Evolutionary conservation across 2,113 vertebrate species (phyloP).

Genomic region (Cyrtonyx montezumae): DNA sequence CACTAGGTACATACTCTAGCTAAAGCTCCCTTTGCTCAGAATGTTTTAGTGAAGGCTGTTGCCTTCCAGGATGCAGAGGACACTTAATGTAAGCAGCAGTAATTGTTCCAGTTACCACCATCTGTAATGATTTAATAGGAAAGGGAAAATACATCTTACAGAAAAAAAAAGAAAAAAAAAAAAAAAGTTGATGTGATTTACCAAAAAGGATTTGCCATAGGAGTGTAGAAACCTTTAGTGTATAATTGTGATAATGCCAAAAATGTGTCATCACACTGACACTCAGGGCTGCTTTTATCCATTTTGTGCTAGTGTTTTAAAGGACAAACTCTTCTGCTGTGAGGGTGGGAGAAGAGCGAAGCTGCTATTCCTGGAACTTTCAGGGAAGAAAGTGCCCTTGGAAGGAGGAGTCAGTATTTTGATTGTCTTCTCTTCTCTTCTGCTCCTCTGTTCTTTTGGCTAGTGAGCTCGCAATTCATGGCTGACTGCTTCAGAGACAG

Average conservation of each 20-base stretch:
- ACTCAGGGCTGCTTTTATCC: neutral
- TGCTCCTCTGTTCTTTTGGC: neutral
- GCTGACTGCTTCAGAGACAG: accelerated
- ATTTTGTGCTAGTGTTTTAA: neutral
- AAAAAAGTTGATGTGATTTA: neutral
- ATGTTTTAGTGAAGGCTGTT: neutral
- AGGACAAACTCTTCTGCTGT: neutral
- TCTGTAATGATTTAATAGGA: neutral
- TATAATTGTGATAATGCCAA: neutral
- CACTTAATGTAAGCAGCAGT: neutral
- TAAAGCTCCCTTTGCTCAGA: neutral
- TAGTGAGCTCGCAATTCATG: neutral
- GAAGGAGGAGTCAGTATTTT: neutral
- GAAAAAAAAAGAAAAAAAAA: neutral
- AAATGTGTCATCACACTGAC: neutral
- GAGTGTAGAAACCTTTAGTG: neutral
- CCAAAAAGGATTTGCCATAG: neutral
- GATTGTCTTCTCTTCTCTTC: accelerated
- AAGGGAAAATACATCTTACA: neutral
- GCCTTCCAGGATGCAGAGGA: neutral
- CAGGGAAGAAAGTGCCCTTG: neutral
- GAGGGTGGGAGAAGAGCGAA: neutral
- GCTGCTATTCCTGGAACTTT: neutral
- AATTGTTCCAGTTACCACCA: neutral
- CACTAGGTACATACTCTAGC: neutral